Conservation (phyloP, 2,797 vertebrate species). For the Enteromius viviparus region DNA sequence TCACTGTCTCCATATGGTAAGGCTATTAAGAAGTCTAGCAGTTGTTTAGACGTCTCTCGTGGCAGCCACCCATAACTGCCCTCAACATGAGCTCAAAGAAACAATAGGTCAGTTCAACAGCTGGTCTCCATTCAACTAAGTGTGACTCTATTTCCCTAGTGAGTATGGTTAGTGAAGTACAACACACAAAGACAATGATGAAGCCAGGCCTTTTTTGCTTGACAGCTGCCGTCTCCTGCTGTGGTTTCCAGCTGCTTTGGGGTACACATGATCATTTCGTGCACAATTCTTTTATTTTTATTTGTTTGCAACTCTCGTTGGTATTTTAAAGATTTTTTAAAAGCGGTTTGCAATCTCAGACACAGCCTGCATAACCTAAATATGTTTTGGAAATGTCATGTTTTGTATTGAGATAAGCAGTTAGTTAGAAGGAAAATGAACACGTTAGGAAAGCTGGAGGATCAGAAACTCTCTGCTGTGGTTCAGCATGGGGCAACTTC, state of each 20-base stretch:
- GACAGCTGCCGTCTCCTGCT: not conserved
- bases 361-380: not conserved
- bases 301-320: not conserved
- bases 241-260: conserved; percentile 43
- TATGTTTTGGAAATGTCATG: not conserved
- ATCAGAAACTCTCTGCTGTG: conserved; percentile 26
- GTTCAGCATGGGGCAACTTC: conserved; percentile 36
- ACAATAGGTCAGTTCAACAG: conserved; percentile 76
- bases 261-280: not conserved
- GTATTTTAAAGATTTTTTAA: not conserved
- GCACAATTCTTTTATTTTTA: not conserved
- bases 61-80: conserved; percentile 56
- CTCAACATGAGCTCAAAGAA: conserved; percentile 59
- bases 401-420: not conserved
- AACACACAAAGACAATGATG: conserved; percentile 68
- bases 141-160: conserved; percentile 67
- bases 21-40: conserved; percentile 46
- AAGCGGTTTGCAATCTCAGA: not conserved
- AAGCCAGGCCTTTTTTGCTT: conserved; percentile 60
- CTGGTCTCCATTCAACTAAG: conserved; percentile 73
- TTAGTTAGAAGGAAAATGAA: not conserved
- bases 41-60: conserved; percentile 62
- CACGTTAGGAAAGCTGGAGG: conserved; percentile 32
- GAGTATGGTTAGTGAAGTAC: conserved; percentile 66
- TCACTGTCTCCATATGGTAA: conserved; percentile 41